Base-by-base conservation (phyloP, 2,888 invertebrate species). In the Cheilosia vernalis region DNA sequence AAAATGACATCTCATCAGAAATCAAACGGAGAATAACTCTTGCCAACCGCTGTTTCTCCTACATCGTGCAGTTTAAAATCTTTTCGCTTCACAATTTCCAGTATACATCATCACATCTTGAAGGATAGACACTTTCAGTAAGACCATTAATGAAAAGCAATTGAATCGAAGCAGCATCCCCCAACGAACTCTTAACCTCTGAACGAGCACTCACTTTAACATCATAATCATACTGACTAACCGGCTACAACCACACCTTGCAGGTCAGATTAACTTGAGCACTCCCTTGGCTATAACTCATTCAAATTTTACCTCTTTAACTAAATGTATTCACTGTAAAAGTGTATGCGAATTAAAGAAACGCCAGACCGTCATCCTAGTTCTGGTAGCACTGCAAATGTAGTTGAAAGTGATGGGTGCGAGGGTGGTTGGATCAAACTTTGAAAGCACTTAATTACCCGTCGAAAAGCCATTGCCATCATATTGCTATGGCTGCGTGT, bases 371-470 rank as follows among this genome's bases (percentile, higher is more conserved):
- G 13, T n/a, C 2, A 49, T 49, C 21, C 21, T 21, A 15, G 15
- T 17, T 10, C 17, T 4, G 30, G 17, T 9, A 27, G 60, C 19
- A 40, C 17, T 19, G 19, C 19, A 17, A 13, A 17, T 27, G 5
- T 4, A 5, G 4, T 17, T 17, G 27, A 17, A 27, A 27, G 27
- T 27, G 33, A 10, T 3, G 9, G 9, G 0, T 1, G 33, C 3
- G 9, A 2, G 17, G 42, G 44, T 19, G 30, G 55, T 30, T 6
- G n/a, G 42, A 55, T 67, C 17, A 27, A 67, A 67, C 44, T 55
- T 55, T 55, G 30, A 30, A 44, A 67, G 44, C 55, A 67, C 67
- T 67, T 55, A 55, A 67, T 67, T 67, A 67, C 55, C 67, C 66
- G 17, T 19, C 17, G 9, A 42, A 24, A 60, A 60, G 42, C 24